Conservation (phyloP, 1,140 invertebrate species). For the Nixonia krombeini region DNA sequence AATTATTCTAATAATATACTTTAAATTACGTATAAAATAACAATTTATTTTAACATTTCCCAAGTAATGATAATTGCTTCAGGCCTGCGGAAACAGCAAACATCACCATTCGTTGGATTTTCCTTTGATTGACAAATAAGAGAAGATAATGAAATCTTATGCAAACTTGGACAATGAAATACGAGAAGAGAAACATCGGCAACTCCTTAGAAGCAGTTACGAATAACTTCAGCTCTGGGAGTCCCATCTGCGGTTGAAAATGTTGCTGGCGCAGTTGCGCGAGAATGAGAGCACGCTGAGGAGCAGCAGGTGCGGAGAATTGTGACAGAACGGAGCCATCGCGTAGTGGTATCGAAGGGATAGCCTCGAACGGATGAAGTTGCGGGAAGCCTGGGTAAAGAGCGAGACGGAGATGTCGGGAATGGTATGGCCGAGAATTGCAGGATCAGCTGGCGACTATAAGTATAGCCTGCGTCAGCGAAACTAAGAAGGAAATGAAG, state of each 20-base stretch:
- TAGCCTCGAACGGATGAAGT: background rate
- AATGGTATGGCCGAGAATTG: slow-evolving; percentile 1
- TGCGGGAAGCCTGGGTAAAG: slow-evolving; percentile 3
- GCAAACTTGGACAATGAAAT: slow-evolving; percentile 23
- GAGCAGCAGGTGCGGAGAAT: slow-evolving; percentile 34
- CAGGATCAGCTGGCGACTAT: slow-evolving; percentile 14
- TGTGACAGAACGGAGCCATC: slow-evolving; percentile 5
- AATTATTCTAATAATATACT: too few relatives aligned
- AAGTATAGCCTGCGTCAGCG: slow-evolving; percentile 18
- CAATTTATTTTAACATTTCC: too few relatives aligned
- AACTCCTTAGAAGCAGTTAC: slow-evolving; percentile 11
- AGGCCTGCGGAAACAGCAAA: too few relatives aligned
- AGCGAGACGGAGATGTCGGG: too few relatives aligned
- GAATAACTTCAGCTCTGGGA: slow-evolving; percentile 29
- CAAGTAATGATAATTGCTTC: too few relatives aligned
- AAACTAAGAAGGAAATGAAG: too few relatives aligned
- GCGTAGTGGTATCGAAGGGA: slow-evolving; percentile 1
- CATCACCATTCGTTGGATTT: too few relatives aligned
- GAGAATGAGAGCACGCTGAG: background rate
- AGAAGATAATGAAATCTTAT: slow-evolving; percentile 29
- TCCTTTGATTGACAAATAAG: slow-evolving; percentile 31
- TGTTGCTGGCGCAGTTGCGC: slow-evolving; percentile 8
- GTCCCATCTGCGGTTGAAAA: slow-evolving; percentile 15
- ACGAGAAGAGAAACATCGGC: slow-evolving; percentile 14
- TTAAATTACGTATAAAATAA: too few relatives aligned